phyloP scores from a whole-genome alignment of 2,888 invertebrate species.

The Diarsia rubi region DNA sequence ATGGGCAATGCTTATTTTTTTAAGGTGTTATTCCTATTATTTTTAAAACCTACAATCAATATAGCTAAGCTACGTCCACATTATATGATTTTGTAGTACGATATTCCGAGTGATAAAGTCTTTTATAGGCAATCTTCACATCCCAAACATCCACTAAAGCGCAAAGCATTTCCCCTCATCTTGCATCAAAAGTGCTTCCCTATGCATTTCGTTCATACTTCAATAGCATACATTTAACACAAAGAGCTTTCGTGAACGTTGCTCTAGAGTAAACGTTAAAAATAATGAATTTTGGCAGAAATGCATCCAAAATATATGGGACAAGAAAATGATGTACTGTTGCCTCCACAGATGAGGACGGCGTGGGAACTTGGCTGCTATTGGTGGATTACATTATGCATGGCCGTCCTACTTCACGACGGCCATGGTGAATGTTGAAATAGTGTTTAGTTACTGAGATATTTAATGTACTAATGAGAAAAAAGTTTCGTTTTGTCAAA shows the following conservation, averaged over 20 bases:
- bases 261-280: conserved; percentile 57
- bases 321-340: conserved; percentile 57
- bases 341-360: conserved; percentile 44
- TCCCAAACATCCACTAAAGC: not conserved
- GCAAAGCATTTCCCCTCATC: conserved; percentile 26
- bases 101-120: not conserved
- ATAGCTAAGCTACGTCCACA: not conserved
- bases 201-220: conserved; percentile 62
- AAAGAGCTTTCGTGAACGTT: conserved; percentile 50
- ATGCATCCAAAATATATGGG: conserved; percentile 67
- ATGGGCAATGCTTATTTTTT: not conserved
- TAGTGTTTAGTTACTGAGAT: conserved; percentile 8
- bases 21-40: not conserved
- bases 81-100: not conserved
- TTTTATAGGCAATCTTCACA: conserved; percentile 32
- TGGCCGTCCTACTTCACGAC: conserved; percentile 42
- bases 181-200: conserved; percentile 40
- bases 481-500: not conserved
- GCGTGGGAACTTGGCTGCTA: conserved; percentile 53
- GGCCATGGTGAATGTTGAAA: conserved; percentile 14
- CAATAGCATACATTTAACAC: conserved; percentile 52
- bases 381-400: conserved; percentile 56
- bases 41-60: not conserved
- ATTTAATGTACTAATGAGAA: not conserved
- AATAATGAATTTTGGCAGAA: conserved; percentile 66